phyloP scores from a whole-genome alignment of 2,888 invertebrate species.

The Metalampra italica region DNA sequence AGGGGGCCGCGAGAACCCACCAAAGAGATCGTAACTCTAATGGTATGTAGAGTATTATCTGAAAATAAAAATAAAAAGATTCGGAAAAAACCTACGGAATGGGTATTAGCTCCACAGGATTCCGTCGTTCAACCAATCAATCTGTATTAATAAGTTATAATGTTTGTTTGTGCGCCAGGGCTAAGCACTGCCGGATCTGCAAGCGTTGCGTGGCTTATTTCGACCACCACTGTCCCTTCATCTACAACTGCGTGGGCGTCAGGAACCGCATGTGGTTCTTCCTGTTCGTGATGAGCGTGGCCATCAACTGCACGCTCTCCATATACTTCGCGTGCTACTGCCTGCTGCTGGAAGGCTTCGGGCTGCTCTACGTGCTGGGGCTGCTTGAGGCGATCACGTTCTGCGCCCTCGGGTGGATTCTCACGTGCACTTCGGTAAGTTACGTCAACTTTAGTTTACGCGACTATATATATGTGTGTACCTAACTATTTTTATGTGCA shows the following conservation, averaged over 20 bases:
- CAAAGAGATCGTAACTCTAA: too few relatives aligned
- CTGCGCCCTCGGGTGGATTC: constrained; percentile 91
- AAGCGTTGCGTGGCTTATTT: constrained; percentile 93
- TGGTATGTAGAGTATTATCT: too few relatives aligned
- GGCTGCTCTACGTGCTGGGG: constrained; percentile 90
- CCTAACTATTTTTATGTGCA: too few relatives aligned
- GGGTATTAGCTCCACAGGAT: too few relatives aligned
- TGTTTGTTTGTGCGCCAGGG: constrained; percentile 52
- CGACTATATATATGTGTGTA: too few relatives aligned
- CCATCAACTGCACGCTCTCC: constrained; percentile 91
- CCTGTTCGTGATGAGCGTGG: constrained; percentile 91
- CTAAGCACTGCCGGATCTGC: constrained; percentile 95
- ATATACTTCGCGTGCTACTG: constrained; percentile 93
- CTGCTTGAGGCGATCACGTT: constrained; percentile 90
- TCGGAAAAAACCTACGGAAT: too few relatives aligned
- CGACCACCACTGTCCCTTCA: constrained; percentile 97
- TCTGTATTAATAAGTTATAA: too few relatives aligned
- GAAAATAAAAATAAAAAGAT: too few relatives aligned
- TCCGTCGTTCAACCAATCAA: too few relatives aligned
- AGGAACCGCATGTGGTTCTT: constrained; percentile 97
- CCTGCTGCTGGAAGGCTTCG: constrained; percentile 90
- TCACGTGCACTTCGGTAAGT: constrained; percentile 92
- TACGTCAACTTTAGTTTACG: neutral
- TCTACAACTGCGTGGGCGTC: constrained; percentile 95
- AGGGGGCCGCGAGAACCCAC: too few relatives aligned